Evolutionary conservation across 2,113 vertebrate species (phyloP).

Genomic region (Bothrops jararaca): DNA sequence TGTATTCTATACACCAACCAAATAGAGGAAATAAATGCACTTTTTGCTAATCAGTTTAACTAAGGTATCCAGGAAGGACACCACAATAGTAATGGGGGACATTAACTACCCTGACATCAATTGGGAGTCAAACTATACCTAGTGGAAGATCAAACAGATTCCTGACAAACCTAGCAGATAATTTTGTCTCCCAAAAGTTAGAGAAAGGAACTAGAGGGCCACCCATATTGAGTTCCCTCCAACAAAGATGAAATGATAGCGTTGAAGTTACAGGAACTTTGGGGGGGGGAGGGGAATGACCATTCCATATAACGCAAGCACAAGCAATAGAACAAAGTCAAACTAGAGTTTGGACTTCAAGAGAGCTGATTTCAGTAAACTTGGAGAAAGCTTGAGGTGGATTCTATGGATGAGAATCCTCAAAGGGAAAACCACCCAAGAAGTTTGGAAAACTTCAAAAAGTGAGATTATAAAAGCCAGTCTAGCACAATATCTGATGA

Average conservation of each 20-base stretch:
- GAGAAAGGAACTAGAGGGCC: neutral
- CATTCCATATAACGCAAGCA: neutral
- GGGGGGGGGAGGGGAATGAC: too few species aligned
- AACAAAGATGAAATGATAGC: neutral
- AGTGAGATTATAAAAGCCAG: neutral
- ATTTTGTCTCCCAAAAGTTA: neutral
- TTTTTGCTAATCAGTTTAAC: neutral
- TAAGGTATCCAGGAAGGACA: neutral
- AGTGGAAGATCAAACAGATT: neutral
- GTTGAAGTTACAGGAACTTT: neutral
- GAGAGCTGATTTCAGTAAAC: neutral
- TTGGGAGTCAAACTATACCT: neutral
- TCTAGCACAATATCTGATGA: neutral
- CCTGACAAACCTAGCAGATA: neutral
- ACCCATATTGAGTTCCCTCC: neutral
- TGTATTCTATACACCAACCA: neutral
- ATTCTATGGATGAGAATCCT: neutral
- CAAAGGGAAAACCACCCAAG: neutral
- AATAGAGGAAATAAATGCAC: neutral
- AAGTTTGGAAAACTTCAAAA: neutral
- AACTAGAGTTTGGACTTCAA: neutral
- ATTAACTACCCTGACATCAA: neutral
- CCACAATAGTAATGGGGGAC: neutral
- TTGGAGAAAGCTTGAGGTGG: neutral
- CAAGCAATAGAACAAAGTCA: neutral